These are phyloP conservation scores for Gephyroberyx darwinii DNA, from an alignment of 2,797 vertebrate species.

Conservation along the genomic window DNA sequence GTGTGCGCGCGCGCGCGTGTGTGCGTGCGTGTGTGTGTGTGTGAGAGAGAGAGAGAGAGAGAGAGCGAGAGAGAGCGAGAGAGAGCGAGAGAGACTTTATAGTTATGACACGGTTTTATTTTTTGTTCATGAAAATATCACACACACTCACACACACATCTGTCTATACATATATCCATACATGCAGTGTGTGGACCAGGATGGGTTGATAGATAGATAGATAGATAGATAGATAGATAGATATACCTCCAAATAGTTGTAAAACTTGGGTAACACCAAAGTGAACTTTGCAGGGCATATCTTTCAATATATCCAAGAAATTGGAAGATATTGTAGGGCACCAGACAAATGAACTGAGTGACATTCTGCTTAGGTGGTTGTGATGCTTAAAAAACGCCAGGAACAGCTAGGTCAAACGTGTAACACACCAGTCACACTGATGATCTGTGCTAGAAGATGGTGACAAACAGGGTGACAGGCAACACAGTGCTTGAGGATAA, in stretches of 20 bases:
- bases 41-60: neutral
- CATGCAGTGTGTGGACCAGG: neutral
- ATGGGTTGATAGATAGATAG: conserved; percentile 11
- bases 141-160: conserved; percentile 28
- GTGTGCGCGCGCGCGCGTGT: conserved; percentile 23
- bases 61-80: conserved; percentile 16
- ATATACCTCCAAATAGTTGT: conserved; percentile 32
- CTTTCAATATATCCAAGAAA: too few relatives aligned
- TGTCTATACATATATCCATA: conserved; percentile 1
- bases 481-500: conserved; percentile 69
- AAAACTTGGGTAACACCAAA: conserved; percentile 30
- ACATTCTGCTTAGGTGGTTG: conserved; percentile 23
- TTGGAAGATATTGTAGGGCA: neutral
- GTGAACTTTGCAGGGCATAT: conserved; percentile 20
- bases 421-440: conserved; percentile 59
- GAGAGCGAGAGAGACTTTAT: too few relatives aligned
- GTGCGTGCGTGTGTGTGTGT: neutral
- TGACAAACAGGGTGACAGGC: conserved; percentile 59
- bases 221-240: conserved; percentile 16
- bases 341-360: conserved; percentile 31
- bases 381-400: conserved; percentile 44
- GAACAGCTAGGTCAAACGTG: conserved; percentile 63
- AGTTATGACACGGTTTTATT: too few relatives aligned
- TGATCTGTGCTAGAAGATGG: conserved; percentile 60
- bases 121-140: neutral